A percentile compares a stretch with the other conserved stretches of the same genome.
Conservation (phyloP, 2,113 vertebrate genomes). For the Nibea coibor region DNA sequence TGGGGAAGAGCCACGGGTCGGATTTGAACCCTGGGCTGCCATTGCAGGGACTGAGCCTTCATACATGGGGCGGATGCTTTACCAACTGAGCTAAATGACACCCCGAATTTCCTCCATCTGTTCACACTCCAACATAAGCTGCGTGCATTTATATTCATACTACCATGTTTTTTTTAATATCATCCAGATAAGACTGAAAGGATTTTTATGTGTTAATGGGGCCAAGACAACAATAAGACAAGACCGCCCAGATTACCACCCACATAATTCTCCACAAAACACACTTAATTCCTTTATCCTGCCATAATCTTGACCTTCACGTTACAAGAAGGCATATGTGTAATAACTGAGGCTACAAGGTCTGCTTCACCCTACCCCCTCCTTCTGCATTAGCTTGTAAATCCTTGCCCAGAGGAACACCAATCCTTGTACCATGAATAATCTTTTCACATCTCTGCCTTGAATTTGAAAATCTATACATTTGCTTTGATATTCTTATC, state of each 20-base stretch:
- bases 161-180: not conserved
- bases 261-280: conserved; percentile 21
- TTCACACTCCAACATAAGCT: not conserved
- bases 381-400: conserved; percentile 44
- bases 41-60: too few species aligned
- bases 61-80: too few species aligned
- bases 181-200: not conserved
- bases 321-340: conserved; percentile 29
- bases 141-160: not conserved
- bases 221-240: conserved; percentile 15
- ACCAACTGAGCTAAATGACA: too few species aligned
- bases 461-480: conserved; percentile 41
- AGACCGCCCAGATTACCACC: not conserved
- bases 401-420: conserved; percentile 50
- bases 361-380: conserved; percentile 7
- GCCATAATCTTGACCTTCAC: conserved; percentile 44
- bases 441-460: conserved; percentile 47
- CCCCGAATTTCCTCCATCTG: not conserved
- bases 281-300: conserved; percentile 35
- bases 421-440: conserved; percentile 38
- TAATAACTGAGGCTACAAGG: conserved; percentile 39
- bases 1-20: too few species aligned
- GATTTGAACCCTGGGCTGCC: too few species aligned
- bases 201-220: conserved; percentile 11
- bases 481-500: conserved; percentile 27